Percentiles rank a stretch among this genome's conserved stretches.
Evolutionary conservation across 2,888 invertebrate genomes (phyloP).

Genomic region (Megaustenia siamemsis): DNA sequence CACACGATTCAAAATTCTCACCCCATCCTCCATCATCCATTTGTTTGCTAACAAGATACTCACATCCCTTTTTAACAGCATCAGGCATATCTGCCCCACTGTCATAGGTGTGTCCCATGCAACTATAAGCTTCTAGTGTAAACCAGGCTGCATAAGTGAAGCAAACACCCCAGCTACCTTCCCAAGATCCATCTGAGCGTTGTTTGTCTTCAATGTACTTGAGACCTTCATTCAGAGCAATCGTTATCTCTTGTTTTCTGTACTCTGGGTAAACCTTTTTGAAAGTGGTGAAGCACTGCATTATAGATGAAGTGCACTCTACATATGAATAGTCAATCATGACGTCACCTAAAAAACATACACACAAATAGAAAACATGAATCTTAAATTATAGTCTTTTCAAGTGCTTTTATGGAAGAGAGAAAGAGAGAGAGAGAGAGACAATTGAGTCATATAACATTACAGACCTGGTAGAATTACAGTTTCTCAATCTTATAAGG

Average conservation of each 20-base stretch:
- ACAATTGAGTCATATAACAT: too few species aligned
- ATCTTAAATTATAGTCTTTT: too few species aligned
- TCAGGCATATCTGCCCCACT: conserved; percentile 48
- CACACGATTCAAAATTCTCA: conserved; percentile 76
- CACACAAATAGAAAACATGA: too few species aligned
- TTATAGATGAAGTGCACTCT: conserved; percentile 75
- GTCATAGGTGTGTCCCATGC: conserved; percentile 66
- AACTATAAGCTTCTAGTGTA: conserved; percentile 72
- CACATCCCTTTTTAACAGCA: conserved; percentile 61
- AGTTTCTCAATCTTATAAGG: too few species aligned
- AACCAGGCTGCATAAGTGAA: conserved; percentile 77
- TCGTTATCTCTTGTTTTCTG: conserved; percentile 62
- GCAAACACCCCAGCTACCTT: conserved; percentile 76
- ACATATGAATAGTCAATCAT: conserved; percentile 78
- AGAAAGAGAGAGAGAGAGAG: too few species aligned
- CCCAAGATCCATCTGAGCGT: conserved; percentile 74
- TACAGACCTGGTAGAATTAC: too few species aligned
- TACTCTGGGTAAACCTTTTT: conserved; percentile 61
- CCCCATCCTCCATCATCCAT: conserved; percentile 76
- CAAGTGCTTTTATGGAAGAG: too few species aligned
- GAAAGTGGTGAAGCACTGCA: conserved; percentile 72
- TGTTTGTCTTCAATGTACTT: conserved; percentile 66
- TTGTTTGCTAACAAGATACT: conserved; percentile 68
- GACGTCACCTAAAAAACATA: conserved; percentile 68
- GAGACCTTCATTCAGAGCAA: conserved; percentile 64